Evolutionary conservation across 2,888 invertebrate genomes (phyloP), one percentile per base, ranked within the genome.

Genomic region (Brenthis hecate): DNA sequence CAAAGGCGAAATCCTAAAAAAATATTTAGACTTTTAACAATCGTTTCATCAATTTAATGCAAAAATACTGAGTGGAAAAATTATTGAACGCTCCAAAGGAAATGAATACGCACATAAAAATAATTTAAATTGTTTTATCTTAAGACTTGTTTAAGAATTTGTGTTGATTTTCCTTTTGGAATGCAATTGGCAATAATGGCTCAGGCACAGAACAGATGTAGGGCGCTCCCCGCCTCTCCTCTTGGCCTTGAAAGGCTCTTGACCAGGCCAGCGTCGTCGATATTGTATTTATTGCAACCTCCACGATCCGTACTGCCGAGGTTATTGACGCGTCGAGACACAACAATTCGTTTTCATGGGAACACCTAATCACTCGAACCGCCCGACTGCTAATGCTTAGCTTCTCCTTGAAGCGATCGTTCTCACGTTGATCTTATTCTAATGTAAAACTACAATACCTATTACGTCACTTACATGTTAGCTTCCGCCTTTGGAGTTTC

Each of bases 211-310:
- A 85, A 85, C 87, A 90, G 87, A 91, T 90, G 86, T 89, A 86
- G 85, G 87, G 87, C 83, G 82, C 87, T 85, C 91, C 91, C 91
- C 91, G 86, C 90, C 87, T 89, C 89, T 85, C 89, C 87, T 87
- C 91, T 87, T 86, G 89, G 88, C 92, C 92, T 92, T 92, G 92
- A 92, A 92, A 92, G 92, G 92, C 91, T 91, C 92, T 92, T 92
- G 92, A 92, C 92, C 92, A 92, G 90, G 84, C 89, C 91, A 89
- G 82, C 83, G 84, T 81, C 85, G 88, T 82, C 88, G 88, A 85
- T 89, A 88, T 87, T 87, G 90, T 91, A 91, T 91, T 91, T 92
- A 91, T 92, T 91, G 92, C 92, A 92, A 92, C 86, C 90, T 91
- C 92, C 87, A 87, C 86, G 89, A 91, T 91, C 89, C 85, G 87